These are phyloP conservation scores for Drosophila funebris DNA, from an alignment of 1,140 invertebrate species.

Conservation along the genomic window DNA sequence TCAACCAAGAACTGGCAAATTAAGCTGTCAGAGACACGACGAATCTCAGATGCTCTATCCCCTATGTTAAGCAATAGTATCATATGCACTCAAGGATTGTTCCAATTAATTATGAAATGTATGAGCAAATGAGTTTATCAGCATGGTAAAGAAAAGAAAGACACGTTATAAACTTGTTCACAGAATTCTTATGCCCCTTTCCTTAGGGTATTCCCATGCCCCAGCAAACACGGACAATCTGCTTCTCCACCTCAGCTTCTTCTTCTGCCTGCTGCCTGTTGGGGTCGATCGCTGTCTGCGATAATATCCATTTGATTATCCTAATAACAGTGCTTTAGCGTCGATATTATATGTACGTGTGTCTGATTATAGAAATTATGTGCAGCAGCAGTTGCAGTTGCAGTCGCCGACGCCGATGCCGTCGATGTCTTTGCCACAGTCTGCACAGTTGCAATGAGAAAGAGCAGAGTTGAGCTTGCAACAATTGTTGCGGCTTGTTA, in stretches of 20 bases:
- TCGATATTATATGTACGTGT: constrained; percentile 84
- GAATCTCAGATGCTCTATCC: constrained; percentile 44
- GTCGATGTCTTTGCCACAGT: neutral
- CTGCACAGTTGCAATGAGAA: neutral
- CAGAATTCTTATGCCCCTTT: neutral
- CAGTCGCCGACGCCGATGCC: neutral
- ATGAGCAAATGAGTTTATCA: constrained; percentile 19
- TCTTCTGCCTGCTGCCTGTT: constrained; percentile 6
- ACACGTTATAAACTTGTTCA: neutral
- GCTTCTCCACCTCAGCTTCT: no score
- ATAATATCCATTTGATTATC: constrained; percentile 84
- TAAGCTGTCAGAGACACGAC: constrained; percentile 1
- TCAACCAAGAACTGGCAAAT: neutral
- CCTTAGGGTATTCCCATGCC: constrained; percentile 29
- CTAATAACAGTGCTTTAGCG: constrained; percentile 84
- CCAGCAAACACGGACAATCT: neutral
- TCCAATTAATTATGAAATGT: neutral
- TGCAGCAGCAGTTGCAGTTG: constrained; percentile 30
- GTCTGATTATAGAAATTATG: constrained; percentile 84
- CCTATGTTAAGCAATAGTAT: no score
- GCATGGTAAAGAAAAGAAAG: neutral
- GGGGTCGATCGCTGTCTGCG: constrained; percentile 67
- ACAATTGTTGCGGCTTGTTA: constrained; percentile 54
- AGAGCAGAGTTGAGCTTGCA: constrained; percentile 14
- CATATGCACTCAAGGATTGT: neutral